Evolutionary conservation across 2,113 vertebrate species (phyloP), one percentile per base, ranked within the genome.

Genomic region (Furnarius figulus): DNA sequence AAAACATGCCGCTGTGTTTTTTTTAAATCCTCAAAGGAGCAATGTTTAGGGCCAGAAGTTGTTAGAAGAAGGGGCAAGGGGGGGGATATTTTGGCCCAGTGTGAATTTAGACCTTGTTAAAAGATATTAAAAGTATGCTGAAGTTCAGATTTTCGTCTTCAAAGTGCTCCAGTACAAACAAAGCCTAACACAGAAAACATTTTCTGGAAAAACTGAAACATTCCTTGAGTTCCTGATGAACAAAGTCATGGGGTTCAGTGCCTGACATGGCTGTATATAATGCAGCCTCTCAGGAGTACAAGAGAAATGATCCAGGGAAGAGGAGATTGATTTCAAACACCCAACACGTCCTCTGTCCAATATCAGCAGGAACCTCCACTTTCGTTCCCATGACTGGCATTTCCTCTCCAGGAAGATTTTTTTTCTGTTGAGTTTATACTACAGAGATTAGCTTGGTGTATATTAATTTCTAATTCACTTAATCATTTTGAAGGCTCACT

Each of bases 391-490:
- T 73, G 76, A 93, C 92, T 94, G 89, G 96, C 94, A 96, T 96
- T 96, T 98, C 96, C 96, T 97, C 91, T 84, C 74, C 92, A 89
- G 83, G 62, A 88, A 97, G 91, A 47, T 40, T 93, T 92, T 95
- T 91, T 91, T 96, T 79, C 76, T 73, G 44, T 74, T 90, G 85
- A 94, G 89, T 93, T 93, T 96, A 95, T 92, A 96, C 93, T 95
- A 94, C 16, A 95, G 73, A 97, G 91, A 97, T 97, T 92, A 93
- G 70, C 40, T 73, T 95, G 78, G 89, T 96, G 80, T 80, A 92
- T 96, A 97, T 95, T 95, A 96, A 97, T 96, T 97, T 97, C 95
- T 96, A 97, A 97, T 97, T 95, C 96, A 97, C 92, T 97, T 95
- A 61, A 96, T 97, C 97, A 95, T 95, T 96, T 70, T 96, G 95